phyloP scores from a whole-genome alignment of 2,888 invertebrate species.

The Andrena hattorfiana region DNA sequence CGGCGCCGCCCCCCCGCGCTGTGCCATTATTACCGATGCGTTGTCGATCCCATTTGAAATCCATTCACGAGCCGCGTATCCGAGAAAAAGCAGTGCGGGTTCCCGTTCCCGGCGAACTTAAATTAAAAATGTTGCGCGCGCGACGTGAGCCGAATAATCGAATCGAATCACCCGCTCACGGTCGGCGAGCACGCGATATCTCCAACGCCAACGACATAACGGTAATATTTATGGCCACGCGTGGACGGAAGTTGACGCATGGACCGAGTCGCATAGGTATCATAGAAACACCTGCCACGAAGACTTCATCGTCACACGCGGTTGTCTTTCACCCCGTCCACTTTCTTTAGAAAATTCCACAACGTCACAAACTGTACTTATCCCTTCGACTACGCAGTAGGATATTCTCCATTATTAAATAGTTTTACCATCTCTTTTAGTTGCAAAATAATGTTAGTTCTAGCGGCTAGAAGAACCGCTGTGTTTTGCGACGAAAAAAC shows the following conservation, averaged over 20 bases:
- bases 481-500: background rate
- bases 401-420: too few relatives aligned
- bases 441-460: background rate
- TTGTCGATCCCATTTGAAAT: conserved; percentile 53
- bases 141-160: conserved; percentile 64
- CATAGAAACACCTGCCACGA: background rate
- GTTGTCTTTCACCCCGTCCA: background rate
- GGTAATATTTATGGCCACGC: conserved; percentile 28
- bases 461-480: background rate
- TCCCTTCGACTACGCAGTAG: background rate
- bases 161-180: conserved; percentile 10
- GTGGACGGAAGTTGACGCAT: conserved; percentile 2
- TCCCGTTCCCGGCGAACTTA: conserved; percentile 64
- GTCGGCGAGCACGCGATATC: background rate
- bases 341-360: background rate
- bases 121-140: conserved; percentile 68
- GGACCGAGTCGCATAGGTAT: background rate
- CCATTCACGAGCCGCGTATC: conserved; percentile 51
- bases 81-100: conserved; percentile 32
- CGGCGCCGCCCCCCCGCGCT: background rate
- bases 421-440: too few relatives aligned
- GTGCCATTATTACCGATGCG: conserved; percentile 23
- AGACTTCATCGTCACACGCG: too few relatives aligned
- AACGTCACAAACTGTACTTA: background rate
- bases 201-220: background rate